Base-by-base conservation (phyloP, 2,888 invertebrate genomes). In the Agelastica alni region DNA sequence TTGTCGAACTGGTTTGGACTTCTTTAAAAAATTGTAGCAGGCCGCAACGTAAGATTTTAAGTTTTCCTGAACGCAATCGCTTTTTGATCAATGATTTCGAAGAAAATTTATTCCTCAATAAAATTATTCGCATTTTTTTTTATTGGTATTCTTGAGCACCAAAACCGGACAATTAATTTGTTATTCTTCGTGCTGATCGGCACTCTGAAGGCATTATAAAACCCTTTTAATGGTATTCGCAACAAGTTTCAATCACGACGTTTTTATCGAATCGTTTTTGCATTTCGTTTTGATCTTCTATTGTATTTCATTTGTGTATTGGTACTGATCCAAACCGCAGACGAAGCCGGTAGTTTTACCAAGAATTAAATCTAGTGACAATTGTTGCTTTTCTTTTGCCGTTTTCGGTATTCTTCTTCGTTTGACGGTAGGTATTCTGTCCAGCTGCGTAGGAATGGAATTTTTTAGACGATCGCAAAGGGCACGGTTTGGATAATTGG, bases 331-430 rank as follows among this genome's bases (percentile, higher is more conserved):
- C 37, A 48, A 36, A 47, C 31, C 12, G 30, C 26, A 45, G 20
- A 18, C 37, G 26, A 28, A 43, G 51, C 51, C 20, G 30, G 48
- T 20, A 16, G 49, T 32, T 22, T 49, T 55, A 54, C 55, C 41
- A 36, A 49, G 55, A 58, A 55, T 55, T 28, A 49, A 55, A 51
- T 58, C 55, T 55, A 55, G 55, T 52, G 49, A 55, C 55, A 58
- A 58, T 55, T 55, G 58, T 54, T 58, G 42, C 48, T 49, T 57
- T 53, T 57, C 55, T 55, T 51, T 46, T 32, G 31, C 52, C 13
- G 45, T 41, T 45, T 52, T 49, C 41, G 41, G 49, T 49, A 49
- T 17, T 7, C 20, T 12, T 39, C 32, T 41, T 49, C 41, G 20
- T 49, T 49, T 42, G 37, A 39, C 41, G 28, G 39, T n/a, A n/a